Evolutionary conservation across 1,140 invertebrate species (phyloP).

Genomic region (Eubasilissa regina): DNA sequence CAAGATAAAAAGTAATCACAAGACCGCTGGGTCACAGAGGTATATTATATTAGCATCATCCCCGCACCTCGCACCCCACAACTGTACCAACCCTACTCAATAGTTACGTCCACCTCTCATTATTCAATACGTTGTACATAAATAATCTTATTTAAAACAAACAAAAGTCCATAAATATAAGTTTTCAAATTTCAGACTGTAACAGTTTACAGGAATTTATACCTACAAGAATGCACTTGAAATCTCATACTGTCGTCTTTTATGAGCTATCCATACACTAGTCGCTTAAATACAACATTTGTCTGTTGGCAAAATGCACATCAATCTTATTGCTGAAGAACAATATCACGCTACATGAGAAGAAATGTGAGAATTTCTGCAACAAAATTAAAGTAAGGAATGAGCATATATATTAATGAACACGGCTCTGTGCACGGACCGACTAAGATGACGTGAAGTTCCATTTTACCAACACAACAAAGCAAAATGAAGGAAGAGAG

Average conservation of each 20-base stretch:
- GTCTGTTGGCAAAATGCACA: constrained; percentile 70
- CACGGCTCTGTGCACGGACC: constrained; percentile 15
- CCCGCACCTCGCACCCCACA: neutral
- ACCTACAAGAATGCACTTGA: constrained; percentile 72
- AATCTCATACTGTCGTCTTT: constrained; percentile 65
- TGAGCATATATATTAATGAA: constrained; percentile 30
- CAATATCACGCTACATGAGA: constrained; percentile 68
- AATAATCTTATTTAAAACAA: constrained; percentile 58
- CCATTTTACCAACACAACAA: constrained; percentile 58
- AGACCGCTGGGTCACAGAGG: constrained; percentile 60
- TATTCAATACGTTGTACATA: constrained; percentile 40
- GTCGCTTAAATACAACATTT: constrained; percentile 65
- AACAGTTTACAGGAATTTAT: constrained; percentile 70
- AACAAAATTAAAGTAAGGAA: constrained; percentile 8
- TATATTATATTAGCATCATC: constrained; percentile 51
- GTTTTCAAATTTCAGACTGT: constrained; percentile 67
- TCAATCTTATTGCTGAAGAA: constrained; percentile 72
- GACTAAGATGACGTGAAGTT: neutral
- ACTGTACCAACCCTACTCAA: neutral
- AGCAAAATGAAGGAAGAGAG: constrained; percentile 42
- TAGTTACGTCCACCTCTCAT: constrained; percentile 1
- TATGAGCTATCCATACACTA: constrained; percentile 57
- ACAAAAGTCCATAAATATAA: constrained; percentile 62
- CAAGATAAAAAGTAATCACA: constrained; percentile 59
- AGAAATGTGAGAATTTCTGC: constrained; percentile 37